Conservation (phyloP, 2,113 vertebrate genomes). For the Danionella cerebrum region DNA sequence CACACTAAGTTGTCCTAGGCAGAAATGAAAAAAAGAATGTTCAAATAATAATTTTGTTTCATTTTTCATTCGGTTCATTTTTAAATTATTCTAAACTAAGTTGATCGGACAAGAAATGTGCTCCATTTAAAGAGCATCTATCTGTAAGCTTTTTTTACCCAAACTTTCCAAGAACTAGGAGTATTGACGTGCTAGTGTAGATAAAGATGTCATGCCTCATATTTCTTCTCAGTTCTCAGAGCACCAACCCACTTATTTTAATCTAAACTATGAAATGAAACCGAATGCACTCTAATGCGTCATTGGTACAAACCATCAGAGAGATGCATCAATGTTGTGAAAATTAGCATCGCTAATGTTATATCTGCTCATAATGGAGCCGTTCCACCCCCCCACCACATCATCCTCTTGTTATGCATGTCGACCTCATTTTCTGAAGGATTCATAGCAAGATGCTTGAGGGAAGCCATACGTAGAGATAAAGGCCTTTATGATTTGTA, state of each 20-base stretch:
- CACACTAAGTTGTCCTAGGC: too few species aligned
- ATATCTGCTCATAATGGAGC: slow-evolving; percentile 20
- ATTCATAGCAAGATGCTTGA: too few species aligned
- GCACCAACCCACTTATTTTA: not conserved
- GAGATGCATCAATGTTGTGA: not conserved
- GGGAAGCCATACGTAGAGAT: not conserved
- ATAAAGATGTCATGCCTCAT: not conserved
- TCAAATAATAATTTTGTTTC: too few species aligned
- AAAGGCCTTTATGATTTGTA: slow-evolving; percentile 28
- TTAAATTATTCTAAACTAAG: too few species aligned
- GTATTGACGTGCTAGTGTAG: not conserved
- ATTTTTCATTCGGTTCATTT: too few species aligned
- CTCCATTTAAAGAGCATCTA: too few species aligned
- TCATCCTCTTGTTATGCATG: not conserved
- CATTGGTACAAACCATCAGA: not conserved
- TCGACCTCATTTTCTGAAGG: slow-evolving; percentile 26
- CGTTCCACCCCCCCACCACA: slow-evolving; percentile 22
- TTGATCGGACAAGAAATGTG: too few species aligned
- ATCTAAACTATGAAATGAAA: not conserved
- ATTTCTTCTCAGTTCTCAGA: not conserved
- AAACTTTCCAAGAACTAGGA: too few species aligned
- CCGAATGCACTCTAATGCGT: not conserved
- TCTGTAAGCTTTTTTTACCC: too few species aligned
- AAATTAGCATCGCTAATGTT: not conserved
- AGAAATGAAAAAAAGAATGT: too few species aligned